Percentiles rank a stretch among this genome's conserved stretches.
These are phyloP conservation scores for Protonemura montana DNA, from an alignment of 2,888 invertebrate genomes.

Conservation along the genomic window DNA sequence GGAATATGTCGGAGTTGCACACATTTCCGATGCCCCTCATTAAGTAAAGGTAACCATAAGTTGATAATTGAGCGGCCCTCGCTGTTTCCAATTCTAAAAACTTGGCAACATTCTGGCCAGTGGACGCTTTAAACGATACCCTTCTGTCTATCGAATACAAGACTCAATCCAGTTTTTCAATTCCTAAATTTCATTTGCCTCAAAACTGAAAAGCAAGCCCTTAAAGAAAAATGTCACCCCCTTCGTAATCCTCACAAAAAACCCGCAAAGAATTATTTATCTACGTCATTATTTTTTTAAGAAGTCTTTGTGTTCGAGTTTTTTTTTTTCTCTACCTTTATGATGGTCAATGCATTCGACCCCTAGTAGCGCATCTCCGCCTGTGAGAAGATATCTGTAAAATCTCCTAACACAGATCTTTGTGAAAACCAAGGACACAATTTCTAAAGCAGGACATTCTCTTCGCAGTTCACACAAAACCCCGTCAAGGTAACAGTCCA, in stretches of 20 bases:
- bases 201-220: neutral
- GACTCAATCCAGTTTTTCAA: neutral
- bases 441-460: slow-evolving; percentile 13
- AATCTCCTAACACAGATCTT: slow-evolving; percentile 1
- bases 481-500: neutral
- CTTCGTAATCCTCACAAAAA: neutral
- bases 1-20: no score
- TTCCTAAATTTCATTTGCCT: neutral
- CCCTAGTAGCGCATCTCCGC: neutral
- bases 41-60: no score
- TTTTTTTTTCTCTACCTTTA: neutral
- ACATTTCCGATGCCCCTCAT: no score
- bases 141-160: neutral
- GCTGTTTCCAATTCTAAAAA: no score
- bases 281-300: slow-evolving; percentile 29
- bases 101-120: no score
- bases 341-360: slow-evolving; percentile 20
- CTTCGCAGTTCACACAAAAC: neutral
- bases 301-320: neutral
- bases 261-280: slow-evolving; percentile 32
- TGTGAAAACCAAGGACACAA: slow-evolving; percentile 3
- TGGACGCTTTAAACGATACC: no score
- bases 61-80: no score
- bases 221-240: slow-evolving; percentile 17
- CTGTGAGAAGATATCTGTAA: neutral